phyloP scores from a whole-genome alignment of 1,140 invertebrate genomes.

The Thrips palmi region DNA sequence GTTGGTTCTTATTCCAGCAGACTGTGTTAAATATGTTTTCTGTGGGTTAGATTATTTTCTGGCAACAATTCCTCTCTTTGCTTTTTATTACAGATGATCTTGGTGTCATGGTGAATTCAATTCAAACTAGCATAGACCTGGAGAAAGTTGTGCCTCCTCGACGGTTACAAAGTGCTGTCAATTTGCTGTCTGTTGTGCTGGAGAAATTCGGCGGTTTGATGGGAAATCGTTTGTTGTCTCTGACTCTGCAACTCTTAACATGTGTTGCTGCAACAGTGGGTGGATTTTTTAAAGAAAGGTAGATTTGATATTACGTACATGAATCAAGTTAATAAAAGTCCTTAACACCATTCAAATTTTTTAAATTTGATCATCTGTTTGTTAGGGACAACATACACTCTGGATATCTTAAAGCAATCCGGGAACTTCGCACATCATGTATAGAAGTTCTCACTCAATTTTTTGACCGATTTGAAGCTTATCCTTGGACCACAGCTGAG shows the following conservation, averaged over 20 bases:
- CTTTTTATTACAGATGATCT: conserved; percentile 10
- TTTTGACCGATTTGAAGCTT: conserved; percentile 60
- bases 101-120: conserved; percentile 1
- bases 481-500: conserved; percentile 48
- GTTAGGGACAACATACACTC: conserved; percentile 30
- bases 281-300: conserved; percentile 11
- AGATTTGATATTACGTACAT: too few species aligned
- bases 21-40: too few species aligned
- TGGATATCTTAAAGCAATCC: conserved; percentile 42
- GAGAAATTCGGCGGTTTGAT: conserved; percentile 69
- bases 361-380: background rate
- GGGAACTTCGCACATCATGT: conserved; percentile 39
- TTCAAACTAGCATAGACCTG: conserved; percentile 30
- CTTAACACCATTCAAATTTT: too few species aligned
- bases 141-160: conserved; percentile 46
- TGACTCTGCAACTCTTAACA: too few species aligned
- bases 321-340: too few species aligned
- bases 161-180: conserved; percentile 51
- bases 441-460: conserved; percentile 45
- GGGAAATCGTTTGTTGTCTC: conserved; percentile 18
- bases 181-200: conserved; percentile 59
- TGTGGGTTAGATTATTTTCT: too few species aligned
- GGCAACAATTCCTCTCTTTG: background rate
- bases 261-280: too few species aligned
- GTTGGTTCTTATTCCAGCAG: too few species aligned